phyloP scores from a whole-genome alignment of 2,888 invertebrate genomes.

The Aethes cnicana region DNA sequence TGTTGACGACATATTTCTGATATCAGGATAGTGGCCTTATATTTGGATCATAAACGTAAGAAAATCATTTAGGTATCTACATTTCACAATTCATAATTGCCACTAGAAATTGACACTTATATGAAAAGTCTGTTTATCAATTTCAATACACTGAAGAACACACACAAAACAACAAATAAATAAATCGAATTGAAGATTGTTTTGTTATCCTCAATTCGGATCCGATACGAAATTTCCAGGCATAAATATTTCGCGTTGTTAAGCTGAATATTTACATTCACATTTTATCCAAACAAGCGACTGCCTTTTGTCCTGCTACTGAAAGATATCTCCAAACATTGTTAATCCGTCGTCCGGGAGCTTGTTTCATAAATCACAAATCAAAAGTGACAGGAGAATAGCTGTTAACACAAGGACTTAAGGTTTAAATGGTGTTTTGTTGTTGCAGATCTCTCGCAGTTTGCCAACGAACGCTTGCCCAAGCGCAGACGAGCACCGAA shows the following conservation, averaged over 20 bases:
- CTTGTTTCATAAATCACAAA: neutral
- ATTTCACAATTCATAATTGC: no score
- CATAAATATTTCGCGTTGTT: no score
- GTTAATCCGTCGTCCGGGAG: conserved; percentile 17
- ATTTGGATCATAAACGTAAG: no score
- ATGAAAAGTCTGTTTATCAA: conserved; percentile 11
- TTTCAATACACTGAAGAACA: no score
- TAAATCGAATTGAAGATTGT: no score
- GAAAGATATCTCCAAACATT: conserved; percentile 12
- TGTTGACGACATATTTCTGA: no score
- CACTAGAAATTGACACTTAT: neutral
- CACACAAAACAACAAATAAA: no score
- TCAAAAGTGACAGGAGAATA: conserved; percentile 16
- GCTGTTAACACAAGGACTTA: neutral
- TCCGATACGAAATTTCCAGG: no score
- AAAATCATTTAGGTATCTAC: no score
- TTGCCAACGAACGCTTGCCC: conserved; percentile 52
- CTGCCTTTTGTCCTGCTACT: conserved; percentile 12
- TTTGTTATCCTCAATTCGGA: no score
- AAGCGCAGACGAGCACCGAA: conserved; percentile 62
- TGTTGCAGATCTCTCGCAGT: conserved; percentile 67
- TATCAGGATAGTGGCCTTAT: no score
- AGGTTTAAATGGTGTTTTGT: conserved; percentile 38
- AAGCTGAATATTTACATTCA: conserved; percentile 6
- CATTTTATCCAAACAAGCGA: conserved; percentile 8